phyloP scores from a whole-genome alignment of 2,113 vertebrate species.

The Ptilorrhoa leucosticta region DNA sequence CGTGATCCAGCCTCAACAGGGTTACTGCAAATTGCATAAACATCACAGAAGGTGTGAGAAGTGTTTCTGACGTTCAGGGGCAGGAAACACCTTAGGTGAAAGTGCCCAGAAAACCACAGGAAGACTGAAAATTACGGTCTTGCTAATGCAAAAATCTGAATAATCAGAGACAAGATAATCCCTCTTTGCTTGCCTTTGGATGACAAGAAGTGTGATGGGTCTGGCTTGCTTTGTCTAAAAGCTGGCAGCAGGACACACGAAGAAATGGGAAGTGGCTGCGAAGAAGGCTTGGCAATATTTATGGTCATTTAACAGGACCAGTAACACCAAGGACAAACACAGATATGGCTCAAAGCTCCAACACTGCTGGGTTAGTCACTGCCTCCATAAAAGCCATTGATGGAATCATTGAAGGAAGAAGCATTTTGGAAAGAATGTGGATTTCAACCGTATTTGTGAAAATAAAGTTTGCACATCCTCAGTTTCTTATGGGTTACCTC shows the following conservation, averaged over 20 bases:
- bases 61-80: background rate
- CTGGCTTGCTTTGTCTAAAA: background rate
- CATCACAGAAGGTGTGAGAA: background rate
- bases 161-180: background rate
- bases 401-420: background rate
- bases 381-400: background rate
- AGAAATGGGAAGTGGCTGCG: background rate
- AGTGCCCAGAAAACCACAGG: background rate
- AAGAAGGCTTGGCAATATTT: background rate
- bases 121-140: background rate
- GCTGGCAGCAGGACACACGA: background rate
- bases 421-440: background rate
- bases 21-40: background rate
- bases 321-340: background rate
- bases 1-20: background rate
- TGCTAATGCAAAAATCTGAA: background rate
- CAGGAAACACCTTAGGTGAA: accelerated
- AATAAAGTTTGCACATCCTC: background rate
- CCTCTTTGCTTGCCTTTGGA: background rate
- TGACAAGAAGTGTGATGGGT: background rate
- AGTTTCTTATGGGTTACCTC: background rate
- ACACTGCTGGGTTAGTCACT: background rate
- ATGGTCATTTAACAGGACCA: background rate
- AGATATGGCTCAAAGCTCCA: background rate
- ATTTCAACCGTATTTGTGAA: background rate